These are phyloP conservation scores for Spodoptera exigua DNA, from an alignment of 2,888 invertebrate genomes.

Conservation along the genomic window DNA sequence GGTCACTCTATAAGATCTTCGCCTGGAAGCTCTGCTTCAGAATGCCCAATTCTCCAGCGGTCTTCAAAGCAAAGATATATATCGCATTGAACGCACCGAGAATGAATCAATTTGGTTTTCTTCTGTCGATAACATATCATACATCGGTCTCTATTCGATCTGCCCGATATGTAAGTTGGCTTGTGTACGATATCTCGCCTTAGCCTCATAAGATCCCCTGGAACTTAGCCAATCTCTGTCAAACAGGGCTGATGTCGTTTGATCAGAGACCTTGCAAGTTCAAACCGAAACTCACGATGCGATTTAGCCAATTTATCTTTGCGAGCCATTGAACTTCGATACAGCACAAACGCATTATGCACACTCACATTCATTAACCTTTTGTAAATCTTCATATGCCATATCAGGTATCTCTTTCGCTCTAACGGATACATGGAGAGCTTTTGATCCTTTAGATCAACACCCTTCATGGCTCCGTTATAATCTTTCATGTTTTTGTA, in stretches of 20 bases:
- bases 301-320: slow-evolving; percentile 5
- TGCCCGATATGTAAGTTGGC: background rate
- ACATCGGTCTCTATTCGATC: background rate
- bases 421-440: slow-evolving; percentile 53
- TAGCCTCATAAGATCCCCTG: slow-evolving; percentile 3
- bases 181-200: slow-evolving; percentile 1
- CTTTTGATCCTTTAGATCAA: slow-evolving; percentile 56
- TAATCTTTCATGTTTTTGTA: slow-evolving; percentile 37
- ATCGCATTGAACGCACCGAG: background rate
- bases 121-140: slow-evolving; percentile 1
- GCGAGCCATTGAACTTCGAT: slow-evolving; percentile 16
- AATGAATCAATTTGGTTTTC: background rate
- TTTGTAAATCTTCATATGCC: slow-evolving; percentile 51
- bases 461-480: slow-evolving; percentile 42
- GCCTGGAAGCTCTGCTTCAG: background rate
- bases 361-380: slow-evolving; percentile 47
- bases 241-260: slow-evolving; percentile 5
- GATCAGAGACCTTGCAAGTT: slow-evolving; percentile 25
- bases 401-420: slow-evolving; percentile 48
- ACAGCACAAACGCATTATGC: slow-evolving; percentile 40
- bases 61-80: background rate
- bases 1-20: no score
- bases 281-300: slow-evolving; percentile 34
- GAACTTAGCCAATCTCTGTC: slow-evolving; percentile 3
- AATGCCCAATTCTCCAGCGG: slow-evolving; percentile 7